These are phyloP conservation scores for Etia nguti DNA, from an alignment of 2,113 vertebrate species.

Conservation along the genomic window DNA sequence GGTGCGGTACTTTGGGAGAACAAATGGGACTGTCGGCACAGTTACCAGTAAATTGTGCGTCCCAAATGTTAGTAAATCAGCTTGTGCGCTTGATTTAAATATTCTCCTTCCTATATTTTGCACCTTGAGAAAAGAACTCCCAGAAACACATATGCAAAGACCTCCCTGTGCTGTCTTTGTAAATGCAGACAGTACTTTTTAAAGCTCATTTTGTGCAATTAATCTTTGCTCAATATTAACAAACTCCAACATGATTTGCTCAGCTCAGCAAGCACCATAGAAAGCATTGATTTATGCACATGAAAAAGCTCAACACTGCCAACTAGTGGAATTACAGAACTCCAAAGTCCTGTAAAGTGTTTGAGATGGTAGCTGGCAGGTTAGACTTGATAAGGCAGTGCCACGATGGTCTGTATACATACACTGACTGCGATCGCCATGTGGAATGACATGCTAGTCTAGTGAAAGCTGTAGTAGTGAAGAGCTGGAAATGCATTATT, in stretches of 20 bases:
- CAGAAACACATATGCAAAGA: rapidly evolving
- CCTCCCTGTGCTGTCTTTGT: not conserved
- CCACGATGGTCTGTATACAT: not conserved
- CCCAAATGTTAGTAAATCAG: not conserved
- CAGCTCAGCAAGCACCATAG: not conserved
- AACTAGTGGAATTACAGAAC: not conserved
- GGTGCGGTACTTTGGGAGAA: not conserved
- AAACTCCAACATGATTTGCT: not conserved
- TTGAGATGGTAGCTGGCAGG: not conserved
- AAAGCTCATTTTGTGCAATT: not conserved
- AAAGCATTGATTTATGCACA: not conserved
- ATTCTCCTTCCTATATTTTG: not conserved
- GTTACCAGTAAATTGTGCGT: not conserved
- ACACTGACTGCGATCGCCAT: not conserved
- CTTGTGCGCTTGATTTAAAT: not conserved
- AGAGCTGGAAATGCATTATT: not conserved
- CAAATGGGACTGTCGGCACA: rapidly evolving
- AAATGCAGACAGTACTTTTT: not conserved
- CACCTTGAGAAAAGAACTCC: not conserved
- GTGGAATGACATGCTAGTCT: not conserved
- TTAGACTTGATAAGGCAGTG: rapidly evolving
- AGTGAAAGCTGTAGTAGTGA: not conserved
- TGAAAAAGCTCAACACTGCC: not conserved
- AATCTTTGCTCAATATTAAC: not conserved
- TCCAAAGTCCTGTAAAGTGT: not conserved